Base-by-base conservation (phyloP, 35 echinoderm and acorn worm genomes). In the Patiria miniata region DNA sequence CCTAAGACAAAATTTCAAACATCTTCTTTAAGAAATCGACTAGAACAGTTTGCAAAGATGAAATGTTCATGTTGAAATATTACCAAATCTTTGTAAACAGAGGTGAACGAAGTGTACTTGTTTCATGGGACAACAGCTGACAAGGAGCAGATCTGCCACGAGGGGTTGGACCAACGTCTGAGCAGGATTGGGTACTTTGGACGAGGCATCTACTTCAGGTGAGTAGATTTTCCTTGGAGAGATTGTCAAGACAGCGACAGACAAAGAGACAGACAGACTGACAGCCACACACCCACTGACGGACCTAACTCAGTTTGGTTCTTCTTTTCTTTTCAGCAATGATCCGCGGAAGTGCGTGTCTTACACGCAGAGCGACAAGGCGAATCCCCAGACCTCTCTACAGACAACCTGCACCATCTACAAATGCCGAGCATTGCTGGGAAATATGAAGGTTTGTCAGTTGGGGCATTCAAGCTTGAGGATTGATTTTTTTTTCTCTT, bases 141-240 rank as follows among this genome's bases (percentile, higher is more conserved):
- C 21, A 59, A 87, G 28, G 73, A 78, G 37, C 61, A 78, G 26
- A 51, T 87, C 15, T 51, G 68, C 23, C 68, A 37, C 1, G 85
- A 87, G 50, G 85, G 85, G 23, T 36, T 87, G 16, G 85, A 87
- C 30, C 85, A 87, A 19, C 69, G 85, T 17, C 85, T 87, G 12
- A 40, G 61, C 39, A 47, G 85, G 30, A 77, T 50, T 10, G 85
- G 85, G 28, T 69, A 79, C 69, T 87, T 87, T 78, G 85, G 85
- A 32, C 68, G 56, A 30, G 85, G 85, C 22, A 87, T 87, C 4
- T 87, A 87, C 53, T 87, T 87, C 53, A 83, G 81, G 81, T 83
- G 51, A 52, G 44, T 12, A 47, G 4, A 12, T 47, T 47, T 4
- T 12, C 42, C n/a, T n/a, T n/a, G n/a, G 42, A 47, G 42, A 12